phyloP scores from a whole-genome alignment of 1,140 invertebrate species.

The Heliothis subflexa region DNA sequence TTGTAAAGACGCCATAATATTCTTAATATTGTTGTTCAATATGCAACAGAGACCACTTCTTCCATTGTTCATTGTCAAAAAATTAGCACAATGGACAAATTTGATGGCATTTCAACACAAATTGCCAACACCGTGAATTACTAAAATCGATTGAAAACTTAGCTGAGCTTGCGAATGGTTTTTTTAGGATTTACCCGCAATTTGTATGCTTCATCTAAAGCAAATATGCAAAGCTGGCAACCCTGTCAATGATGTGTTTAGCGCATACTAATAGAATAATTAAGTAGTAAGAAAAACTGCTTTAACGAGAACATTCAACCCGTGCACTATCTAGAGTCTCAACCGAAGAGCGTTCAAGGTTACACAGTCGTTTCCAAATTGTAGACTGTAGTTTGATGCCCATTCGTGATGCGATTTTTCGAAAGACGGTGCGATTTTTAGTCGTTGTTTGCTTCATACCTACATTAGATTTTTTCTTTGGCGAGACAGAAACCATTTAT shows the following conservation, averaged over 20 bases:
- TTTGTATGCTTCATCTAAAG: conserved; percentile 22
- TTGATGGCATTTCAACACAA: neutral
- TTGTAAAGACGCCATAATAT: no score
- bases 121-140: neutral
- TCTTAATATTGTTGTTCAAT: no score
- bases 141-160: conserved; percentile 5
- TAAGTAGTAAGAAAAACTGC: conserved; percentile 48
- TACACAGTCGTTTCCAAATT: conserved; percentile 30
- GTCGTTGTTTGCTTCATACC: neutral
- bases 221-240: conserved; percentile 8
- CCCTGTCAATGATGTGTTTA: conserved; percentile 38
- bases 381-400: neutral
- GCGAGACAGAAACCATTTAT: no score
- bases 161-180: conserved; percentile 14
- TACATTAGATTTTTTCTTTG: no score
- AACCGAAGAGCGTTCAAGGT: conserved; percentile 38
- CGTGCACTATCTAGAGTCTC: conserved; percentile 35
- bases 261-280: conserved; percentile 52
- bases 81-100: neutral
- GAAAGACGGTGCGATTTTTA: neutral
- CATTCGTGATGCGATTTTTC: neutral
- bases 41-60: neutral
- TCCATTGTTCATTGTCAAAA: no score
- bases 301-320: conserved; percentile 46
- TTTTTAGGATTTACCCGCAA: neutral